These are phyloP conservation scores for Aspidiotus destructor DNA, from an alignment of 2,888 invertebrate species.

Conservation along the genomic window DNA sequence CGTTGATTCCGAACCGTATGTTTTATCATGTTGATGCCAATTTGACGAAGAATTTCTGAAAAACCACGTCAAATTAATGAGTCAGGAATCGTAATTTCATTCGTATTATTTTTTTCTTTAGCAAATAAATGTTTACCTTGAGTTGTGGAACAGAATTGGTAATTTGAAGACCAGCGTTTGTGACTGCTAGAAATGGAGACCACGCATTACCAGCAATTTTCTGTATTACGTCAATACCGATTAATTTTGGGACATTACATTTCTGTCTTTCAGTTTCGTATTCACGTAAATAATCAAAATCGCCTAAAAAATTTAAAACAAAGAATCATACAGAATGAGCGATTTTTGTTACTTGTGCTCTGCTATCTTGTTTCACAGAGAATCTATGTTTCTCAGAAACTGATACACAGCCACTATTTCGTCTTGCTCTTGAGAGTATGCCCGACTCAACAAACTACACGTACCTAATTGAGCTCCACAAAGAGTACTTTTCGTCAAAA, in stretches of 20 bases:
- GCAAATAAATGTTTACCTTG: slow-evolving; percentile 2
- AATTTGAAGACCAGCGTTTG: slow-evolving; percentile 14
- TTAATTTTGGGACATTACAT: slow-evolving; percentile 79
- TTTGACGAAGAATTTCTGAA: slow-evolving; percentile 20
- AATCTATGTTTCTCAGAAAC: no score
- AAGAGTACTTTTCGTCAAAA: slow-evolving; percentile 59
- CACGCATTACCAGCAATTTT: slow-evolving; percentile 56
- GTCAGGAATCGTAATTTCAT: neutral
- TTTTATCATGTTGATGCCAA: neutral
- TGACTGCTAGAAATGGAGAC: slow-evolving; percentile 17
- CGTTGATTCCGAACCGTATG: neutral
- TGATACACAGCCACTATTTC: no score
- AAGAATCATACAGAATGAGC: neutral
- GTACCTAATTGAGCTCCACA: slow-evolving; percentile 64
- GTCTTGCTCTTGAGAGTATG: no score
- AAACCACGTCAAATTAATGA: neutral
- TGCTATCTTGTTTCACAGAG: no score
- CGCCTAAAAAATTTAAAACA: neutral
- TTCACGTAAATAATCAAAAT: slow-evolving; percentile 51
- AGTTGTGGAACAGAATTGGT: slow-evolving; percentile 19
- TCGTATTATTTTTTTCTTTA: neutral
- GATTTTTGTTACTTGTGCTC: no score
- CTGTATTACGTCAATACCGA: slow-evolving; percentile 77
- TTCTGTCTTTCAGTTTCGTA: slow-evolving; percentile 79
- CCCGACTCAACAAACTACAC: no score